Evolutionary conservation across 2,888 invertebrate genomes (phyloP), one percentile per base, ranked within the genome.

Genomic region (Cerceris ruficornis): DNA sequence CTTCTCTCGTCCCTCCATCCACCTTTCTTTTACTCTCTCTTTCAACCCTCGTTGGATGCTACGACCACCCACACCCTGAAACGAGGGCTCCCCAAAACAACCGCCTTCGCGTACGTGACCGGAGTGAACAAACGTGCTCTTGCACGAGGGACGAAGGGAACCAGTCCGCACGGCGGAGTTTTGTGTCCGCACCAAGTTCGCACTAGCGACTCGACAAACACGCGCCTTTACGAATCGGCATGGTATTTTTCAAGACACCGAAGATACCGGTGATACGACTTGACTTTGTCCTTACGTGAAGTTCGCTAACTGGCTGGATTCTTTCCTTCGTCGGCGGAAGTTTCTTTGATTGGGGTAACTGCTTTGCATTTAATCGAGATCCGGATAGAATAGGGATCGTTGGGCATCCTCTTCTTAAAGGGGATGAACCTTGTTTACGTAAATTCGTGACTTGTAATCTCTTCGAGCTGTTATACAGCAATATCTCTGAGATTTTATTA

Each of bases 91-190:
- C 82, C 85, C 80, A 77, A 84, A 85, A 84, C 84, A 84, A 84
- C 84, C 82, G 80, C 71, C 82, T 75, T 69, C 67, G 54, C 64
- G 80, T 80, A 84, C 84, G 84, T 84, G 84, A 84, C 77, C 65
- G 13, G 82, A 59, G 71, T 84, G 69, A 76, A 71, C 50, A 82
- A 85, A 77, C 80, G 76, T 67, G 81, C 61, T 57, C 73, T 55
- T 66, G 67, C 50, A 62, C 43, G 46, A 8, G 43, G 72, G 65
- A 55, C 65, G 60, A 58, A 71, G 73, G 68, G 75, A 75, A 68
- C 62, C 69, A 61, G 54, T 46, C 64, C 64, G 78, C 70, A 73
- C 73, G 50, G 70, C 69, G 68, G 66, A 83, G 71, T 83, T 83
- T 83, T 70, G 59, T 81, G 68, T 79, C 77, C 43, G 76, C 54